Conservation (phyloP, 2,797 vertebrate genomes). For the Lindbergichthys nudifrons region DNA sequence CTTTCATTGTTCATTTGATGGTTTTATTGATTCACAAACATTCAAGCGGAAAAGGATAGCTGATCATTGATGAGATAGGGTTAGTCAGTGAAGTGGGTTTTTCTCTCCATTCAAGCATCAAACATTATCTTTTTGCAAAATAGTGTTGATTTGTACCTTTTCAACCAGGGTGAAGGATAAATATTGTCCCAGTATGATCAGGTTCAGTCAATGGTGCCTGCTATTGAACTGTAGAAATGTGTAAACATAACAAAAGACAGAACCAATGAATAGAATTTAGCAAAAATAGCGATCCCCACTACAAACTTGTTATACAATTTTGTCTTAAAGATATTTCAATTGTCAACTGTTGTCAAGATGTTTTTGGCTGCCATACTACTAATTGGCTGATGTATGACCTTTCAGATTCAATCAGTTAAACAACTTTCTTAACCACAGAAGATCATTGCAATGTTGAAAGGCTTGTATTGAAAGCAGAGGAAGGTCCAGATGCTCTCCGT, state of each 20-base stretch:
- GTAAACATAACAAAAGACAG: no score
- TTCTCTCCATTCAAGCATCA: neutral
- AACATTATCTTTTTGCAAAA: no score
- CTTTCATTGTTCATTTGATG: neutral
- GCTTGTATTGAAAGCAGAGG: conserved; percentile 32
- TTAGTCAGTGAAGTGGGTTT: neutral
- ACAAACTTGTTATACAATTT: no score
- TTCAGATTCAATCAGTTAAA: neutral
- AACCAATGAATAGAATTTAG: neutral
- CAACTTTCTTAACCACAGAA: neutral
- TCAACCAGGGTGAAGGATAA: no score
- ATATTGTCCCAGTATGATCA: neutral
- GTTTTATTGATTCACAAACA: conserved; percentile 8
- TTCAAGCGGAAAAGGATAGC: neutral
- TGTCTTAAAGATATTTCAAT: no score
- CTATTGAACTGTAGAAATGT: neutral
- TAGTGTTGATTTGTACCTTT: no score
- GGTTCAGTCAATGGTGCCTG: neutral
- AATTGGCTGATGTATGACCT: neutral
- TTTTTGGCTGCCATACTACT: neutral
- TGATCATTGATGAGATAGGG: neutral
- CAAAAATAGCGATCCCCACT: neutral
- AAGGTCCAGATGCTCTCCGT: conserved; percentile 5
- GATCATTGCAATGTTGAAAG: neutral
- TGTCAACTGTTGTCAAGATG: no score